phyloP scores from a whole-genome alignment of 2,888 invertebrate genomes.

The Drosophila dives region DNA sequence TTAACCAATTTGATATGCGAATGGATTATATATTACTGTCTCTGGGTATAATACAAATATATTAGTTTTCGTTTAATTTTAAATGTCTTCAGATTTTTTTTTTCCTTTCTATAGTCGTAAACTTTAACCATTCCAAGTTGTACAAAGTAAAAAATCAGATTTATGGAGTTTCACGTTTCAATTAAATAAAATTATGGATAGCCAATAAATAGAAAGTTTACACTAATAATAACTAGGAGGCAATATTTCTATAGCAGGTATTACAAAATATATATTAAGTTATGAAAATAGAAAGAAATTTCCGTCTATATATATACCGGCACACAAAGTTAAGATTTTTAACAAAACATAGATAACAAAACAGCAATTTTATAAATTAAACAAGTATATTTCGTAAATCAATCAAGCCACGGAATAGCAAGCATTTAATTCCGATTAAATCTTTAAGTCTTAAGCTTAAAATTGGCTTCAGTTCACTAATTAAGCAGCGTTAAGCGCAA shows the following conservation, averaged over 20 bases:
- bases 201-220: neutral
- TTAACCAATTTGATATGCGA: neutral
- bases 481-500: conserved; percentile 68
- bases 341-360: neutral
- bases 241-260: neutral
- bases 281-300: neutral
- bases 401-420: conserved; percentile 1
- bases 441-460: conserved; percentile 62
- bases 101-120: neutral
- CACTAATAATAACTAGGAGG: neutral
- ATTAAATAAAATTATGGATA: neutral
- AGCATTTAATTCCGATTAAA: conserved; percentile 19
- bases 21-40: neutral
- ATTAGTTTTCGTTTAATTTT: neutral
- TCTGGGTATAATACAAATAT: neutral
- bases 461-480: conserved; percentile 60
- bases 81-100: neutral
- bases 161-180: neutral
- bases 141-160: neutral
- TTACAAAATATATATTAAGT: neutral
- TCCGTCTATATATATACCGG: neutral
- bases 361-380: neutral
- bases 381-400: conserved; percentile 11
- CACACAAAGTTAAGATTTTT: neutral
- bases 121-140: neutral